Conservation (phyloP, 1,140 invertebrate genomes). For the Hylyphantes graminicola region DNA sequence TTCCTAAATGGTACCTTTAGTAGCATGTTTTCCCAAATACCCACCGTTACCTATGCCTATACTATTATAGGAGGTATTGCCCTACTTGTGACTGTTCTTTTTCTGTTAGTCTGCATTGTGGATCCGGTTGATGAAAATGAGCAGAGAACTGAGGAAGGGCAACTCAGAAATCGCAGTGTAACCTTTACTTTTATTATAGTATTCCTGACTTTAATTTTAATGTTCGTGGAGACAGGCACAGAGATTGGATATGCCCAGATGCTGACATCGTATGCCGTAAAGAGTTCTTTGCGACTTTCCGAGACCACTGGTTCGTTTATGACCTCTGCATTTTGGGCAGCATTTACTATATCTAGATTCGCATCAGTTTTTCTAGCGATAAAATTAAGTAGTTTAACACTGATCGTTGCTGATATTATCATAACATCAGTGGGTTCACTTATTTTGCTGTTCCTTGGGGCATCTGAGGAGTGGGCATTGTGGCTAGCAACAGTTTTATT, state of each 20-base stretch:
- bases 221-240: conserved; percentile 70
- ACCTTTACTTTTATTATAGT: conserved; percentile 65
- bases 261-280: conserved; percentile 67
- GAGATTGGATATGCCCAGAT: conserved; percentile 71
- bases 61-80: conserved; percentile 18
- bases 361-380: conserved; percentile 69
- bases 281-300: conserved; percentile 64
- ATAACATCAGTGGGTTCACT: conserved; percentile 66
- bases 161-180: conserved; percentile 2
- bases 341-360: conserved; percentile 69
- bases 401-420: conserved; percentile 67
- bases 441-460: conserved; percentile 66
- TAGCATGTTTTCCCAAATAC: background rate
- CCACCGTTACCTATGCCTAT: conserved; percentile 35
- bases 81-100: conserved; percentile 33
- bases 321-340: conserved; percentile 71
- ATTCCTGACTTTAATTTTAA: conserved; percentile 68
- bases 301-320: conserved; percentile 67
- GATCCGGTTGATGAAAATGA: conserved; percentile 65
- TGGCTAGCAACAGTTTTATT: conserved; percentile 65
- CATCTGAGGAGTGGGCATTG: conserved; percentile 64
- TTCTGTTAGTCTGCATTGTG: conserved; percentile 66
- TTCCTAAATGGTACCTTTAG: background rate
- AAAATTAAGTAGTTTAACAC: conserved; percentile 66
- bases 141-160: conserved; percentile 63